Evolutionary conservation across 2,888 invertebrate species (phyloP).

Genomic region (Agrochola macilenta): DNA sequence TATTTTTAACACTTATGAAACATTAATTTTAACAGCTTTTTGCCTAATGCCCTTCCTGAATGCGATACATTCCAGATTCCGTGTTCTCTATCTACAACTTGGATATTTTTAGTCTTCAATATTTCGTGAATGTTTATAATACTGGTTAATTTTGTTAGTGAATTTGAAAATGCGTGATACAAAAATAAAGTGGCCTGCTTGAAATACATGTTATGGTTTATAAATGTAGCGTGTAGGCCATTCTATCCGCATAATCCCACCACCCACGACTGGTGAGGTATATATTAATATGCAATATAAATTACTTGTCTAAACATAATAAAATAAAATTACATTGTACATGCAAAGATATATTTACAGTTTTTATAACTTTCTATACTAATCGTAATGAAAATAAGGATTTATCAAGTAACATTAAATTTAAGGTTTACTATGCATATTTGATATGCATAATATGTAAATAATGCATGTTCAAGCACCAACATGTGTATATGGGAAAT

Average conservation of each 20-base stretch:
- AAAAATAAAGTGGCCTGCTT: conserved; percentile 74
- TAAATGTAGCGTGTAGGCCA: conserved; percentile 74
- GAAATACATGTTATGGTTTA: conserved; percentile 53
- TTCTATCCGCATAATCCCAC: conserved; percentile 66
- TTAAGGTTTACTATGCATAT: conserved; percentile 76
- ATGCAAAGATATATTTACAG: conserved; percentile 82
- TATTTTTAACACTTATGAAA: conserved; percentile 62
- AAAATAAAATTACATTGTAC: conserved; percentile 78
- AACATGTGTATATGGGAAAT: conserved; percentile 77
- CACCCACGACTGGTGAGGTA: conserved; percentile 71
- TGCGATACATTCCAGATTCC: conserved; percentile 10
- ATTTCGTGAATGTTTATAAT: conserved; percentile 69
- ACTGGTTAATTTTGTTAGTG: conserved; percentile 78
- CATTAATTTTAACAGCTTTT: conserved; percentile 46
- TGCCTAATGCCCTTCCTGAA: conserved; percentile 29
- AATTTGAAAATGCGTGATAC: conserved; percentile 70
- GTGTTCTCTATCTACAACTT: conserved; percentile 32
- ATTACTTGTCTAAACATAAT: conserved; percentile 73
- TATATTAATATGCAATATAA: conserved; percentile 72
- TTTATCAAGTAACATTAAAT: conserved; percentile 78
- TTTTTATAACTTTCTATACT: conserved; percentile 73
- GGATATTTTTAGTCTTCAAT: conserved; percentile 50
- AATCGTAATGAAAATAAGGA: conserved; percentile 75
- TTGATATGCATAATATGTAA: conserved; percentile 78
- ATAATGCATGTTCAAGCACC: conserved; percentile 83